Conservation (phyloP, 2,113 vertebrate species). For the Salminus brasiliensis region DNA sequence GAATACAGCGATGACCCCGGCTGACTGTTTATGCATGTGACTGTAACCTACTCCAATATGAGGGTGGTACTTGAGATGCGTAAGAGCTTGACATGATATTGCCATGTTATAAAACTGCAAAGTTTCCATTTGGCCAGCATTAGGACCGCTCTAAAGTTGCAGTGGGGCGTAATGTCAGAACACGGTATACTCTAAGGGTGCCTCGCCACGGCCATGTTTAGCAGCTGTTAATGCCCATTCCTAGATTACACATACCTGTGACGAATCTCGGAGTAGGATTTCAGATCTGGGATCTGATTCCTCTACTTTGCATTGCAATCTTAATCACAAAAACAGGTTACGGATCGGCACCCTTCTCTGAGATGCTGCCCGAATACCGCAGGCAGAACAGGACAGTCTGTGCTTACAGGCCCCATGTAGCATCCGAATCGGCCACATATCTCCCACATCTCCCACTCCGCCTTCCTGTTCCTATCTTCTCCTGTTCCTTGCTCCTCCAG, state of each 20-base stretch:
- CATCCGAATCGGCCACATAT: neutral
- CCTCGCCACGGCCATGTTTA: conserved; percentile 18
- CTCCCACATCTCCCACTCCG: neutral
- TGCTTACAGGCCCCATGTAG: conserved; percentile 8
- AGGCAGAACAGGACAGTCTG: neutral
- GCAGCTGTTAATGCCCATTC: conserved; percentile 33
- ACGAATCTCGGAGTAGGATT: neutral
- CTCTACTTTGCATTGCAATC: neutral
- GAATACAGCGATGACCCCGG: neutral
- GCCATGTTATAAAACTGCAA: neutral
- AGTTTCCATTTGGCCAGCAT: conserved; percentile 11
- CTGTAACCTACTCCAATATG: conserved; percentile 11
- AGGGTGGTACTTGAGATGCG: neutral
- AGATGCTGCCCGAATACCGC: neutral
- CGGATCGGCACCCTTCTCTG: neutral
- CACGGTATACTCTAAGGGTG: neutral
- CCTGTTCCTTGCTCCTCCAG: conserved; percentile 31
- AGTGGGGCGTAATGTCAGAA: conserved; percentile 27
- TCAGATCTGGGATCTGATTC: conserved; percentile 3
- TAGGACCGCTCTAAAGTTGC: conserved; percentile 30
- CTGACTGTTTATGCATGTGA: conserved; percentile 8
- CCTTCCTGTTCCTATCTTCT: neutral
- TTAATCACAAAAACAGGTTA: neutral
- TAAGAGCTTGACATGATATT: conserved; percentile 8
- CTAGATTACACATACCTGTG: conserved; percentile 16